Conservation (phyloP, 1,140 invertebrate genomes). For the Meloidogyne exigua region DNA sequence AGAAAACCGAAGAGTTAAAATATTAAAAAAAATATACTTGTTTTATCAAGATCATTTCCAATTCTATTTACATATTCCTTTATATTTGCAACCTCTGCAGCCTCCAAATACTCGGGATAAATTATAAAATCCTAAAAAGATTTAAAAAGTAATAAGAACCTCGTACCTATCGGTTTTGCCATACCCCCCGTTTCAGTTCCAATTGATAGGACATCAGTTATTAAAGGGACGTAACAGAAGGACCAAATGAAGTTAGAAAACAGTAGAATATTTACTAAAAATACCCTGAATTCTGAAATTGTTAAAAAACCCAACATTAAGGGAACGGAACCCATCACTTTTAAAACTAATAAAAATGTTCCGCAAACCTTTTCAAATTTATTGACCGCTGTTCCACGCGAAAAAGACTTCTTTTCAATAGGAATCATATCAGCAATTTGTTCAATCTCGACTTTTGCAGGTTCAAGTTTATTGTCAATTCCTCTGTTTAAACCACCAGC, state of each 20-base stretch:
- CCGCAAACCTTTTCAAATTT: slow-evolving; percentile 59
- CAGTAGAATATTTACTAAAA: too few relatives aligned
- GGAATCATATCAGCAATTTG: slow-evolving; percentile 31
- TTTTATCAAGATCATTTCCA: slow-evolving; percentile 35
- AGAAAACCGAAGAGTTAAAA: too few relatives aligned
- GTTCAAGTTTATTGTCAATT: neutral
- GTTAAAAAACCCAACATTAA: too few relatives aligned
- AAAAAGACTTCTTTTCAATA: slow-evolving; percentile 58
- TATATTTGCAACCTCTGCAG: slow-evolving; percentile 54
- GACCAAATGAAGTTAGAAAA: too few relatives aligned
- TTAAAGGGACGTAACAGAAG: too few relatives aligned
- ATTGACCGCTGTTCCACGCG: slow-evolving; percentile 55
- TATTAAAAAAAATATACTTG: too few relatives aligned
- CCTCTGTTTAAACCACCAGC: neutral
- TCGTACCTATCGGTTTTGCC: too few relatives aligned
- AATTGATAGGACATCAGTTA: too few relatives aligned
- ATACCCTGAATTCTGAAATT: too few relatives aligned
- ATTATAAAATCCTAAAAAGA: slow-evolving; percentile 61
- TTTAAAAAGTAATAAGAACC: neutral
- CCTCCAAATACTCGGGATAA: slow-evolving; percentile 56
- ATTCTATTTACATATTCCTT: slow-evolving; percentile 43
- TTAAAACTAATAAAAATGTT: too few relatives aligned
- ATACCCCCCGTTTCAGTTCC: too few relatives aligned
- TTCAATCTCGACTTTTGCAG: slow-evolving; percentile 6
- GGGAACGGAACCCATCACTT: too few relatives aligned